Evolutionary conservation across 2,113 vertebrate species (phyloP), one percentile per base, ranked within the genome.

Genomic region (Camelus dromedarius): DNA sequence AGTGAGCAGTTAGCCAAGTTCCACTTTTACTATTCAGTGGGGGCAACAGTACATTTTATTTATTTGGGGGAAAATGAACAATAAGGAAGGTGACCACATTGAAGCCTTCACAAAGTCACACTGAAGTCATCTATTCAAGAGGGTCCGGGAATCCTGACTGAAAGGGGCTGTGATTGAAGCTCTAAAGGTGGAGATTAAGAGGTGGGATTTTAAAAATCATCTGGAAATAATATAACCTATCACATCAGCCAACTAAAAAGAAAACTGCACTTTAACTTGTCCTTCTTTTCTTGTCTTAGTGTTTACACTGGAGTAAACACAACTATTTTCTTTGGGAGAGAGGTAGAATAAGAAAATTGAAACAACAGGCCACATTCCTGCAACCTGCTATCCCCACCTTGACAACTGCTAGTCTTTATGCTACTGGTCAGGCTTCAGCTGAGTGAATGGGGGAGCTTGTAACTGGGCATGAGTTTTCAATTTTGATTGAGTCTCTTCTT

Each of bases 121-220:
- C 4, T 58, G 24, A 70, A 87, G 12, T n/a, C 19, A 82, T 86
- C 26, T 1, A 52, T 42, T 8, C 22, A 67, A 58, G 9, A 30
- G 7, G 24, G 0, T 22, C 0, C 35, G 2, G 3, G 0, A 69
- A 38, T 76, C 3, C 8, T 5, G 48, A 6, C 28, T 46, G 7
- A 64, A 52, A 64, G 32, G 14, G 18, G 6, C 16, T 72, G 7
- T 62, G 2, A 26, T 69, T 54, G 50, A 88, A 89, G 3, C 32
- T 73, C 7, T 54, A 80, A 10, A n/a, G 3, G 35, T 9, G 50
- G 58, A 3, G 22, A 66, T 69, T 18, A 30, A 89, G 7, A 69
- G 6, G 24, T n/a, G 6, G 2, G 2, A 8, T 89, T 67, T 66
- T 50, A 56, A 50, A 50, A 1, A 1, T 89, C 2, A 16, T 62